Evolutionary conservation across 1,140 invertebrate species (phyloP), one percentile per base, ranked within the genome.

Genomic region (Bursaphelenchus mucronatus): DNA sequence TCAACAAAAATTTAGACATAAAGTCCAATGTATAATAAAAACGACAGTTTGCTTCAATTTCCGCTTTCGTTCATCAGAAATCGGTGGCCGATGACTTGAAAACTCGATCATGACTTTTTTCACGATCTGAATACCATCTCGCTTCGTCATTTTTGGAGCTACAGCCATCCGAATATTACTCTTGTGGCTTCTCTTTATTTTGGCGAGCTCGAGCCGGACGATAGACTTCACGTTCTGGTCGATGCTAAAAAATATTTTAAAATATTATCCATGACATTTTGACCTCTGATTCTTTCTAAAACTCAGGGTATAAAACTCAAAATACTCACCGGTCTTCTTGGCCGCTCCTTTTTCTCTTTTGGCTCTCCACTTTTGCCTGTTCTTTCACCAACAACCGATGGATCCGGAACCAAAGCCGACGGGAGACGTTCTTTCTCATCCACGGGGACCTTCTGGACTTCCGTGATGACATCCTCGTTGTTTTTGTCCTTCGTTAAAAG

Each of bases 161-260:
- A 30, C 30, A 30, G 30, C 30, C 47, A 49, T 49, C 6, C 47
- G 13, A n/a, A 19, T n/a, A 1, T 6, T n/a, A 49, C 19, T 49
- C 39, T n/a, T 30, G 13, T 1, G 13, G 13, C 21, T 54, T 54
- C 21, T 54, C 21, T 21, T 30, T 54, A 6, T 11, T n/a, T 17
- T 54, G 13, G 1, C 52, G 13, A 30, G 44, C 61, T 8, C 17
- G 50, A 52, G 13, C 45, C 17, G 21, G 63, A 52, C 51, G 63
- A 41, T 64, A 64, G 30, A 64, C 49, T 15, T 39, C 57, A 45
- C 63, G 63, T 64, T 64, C 63, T 11, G 63, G 63, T 13, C 63
- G 63, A 15, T 56, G 57, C 51, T 64, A 39, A 51, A 61, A 17
- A n/a, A n/a, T n/a, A n/a, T n/a, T 62, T 39, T 5, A 5, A 8